phyloP scores from a whole-genome alignment of 2,888 invertebrate genomes.

The Scaptomyza cyrtandrae region DNA sequence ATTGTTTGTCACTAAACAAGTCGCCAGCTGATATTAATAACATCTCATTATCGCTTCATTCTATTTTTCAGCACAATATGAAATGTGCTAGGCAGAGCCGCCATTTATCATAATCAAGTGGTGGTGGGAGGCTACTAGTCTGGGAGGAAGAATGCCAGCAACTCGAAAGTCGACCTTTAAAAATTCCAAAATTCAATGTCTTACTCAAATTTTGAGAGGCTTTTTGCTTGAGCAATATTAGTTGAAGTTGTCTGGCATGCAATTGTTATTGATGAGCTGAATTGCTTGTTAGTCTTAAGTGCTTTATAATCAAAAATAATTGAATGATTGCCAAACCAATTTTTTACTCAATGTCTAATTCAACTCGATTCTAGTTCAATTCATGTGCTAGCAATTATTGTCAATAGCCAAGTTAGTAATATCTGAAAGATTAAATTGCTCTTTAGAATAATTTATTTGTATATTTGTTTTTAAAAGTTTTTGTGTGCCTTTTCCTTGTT shows the following conservation, averaged over 20 bases:
- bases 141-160: too few relatives aligned
- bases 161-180: constrained; percentile 49
- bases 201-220: constrained; percentile 10
- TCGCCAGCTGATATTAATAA: constrained; percentile 77
- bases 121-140: too few relatives aligned
- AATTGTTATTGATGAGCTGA: constrained; percentile 69
- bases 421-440: not conserved
- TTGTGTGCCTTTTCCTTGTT: too few relatives aligned
- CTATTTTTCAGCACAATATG: constrained; percentile 62
- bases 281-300: constrained; percentile 11
- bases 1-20: constrained; percentile 71
- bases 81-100: constrained; percentile 58
- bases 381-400: constrained; percentile 7
- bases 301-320: constrained; percentile 24
- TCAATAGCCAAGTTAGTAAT: not conserved
- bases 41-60: constrained; percentile 74
- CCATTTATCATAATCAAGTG: constrained; percentile 73
- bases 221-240: constrained; percentile 25
- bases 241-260: constrained; percentile 29
- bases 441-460: too few relatives aligned
- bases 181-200: constrained; percentile 24
- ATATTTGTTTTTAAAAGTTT: too few relatives aligned
- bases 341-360: constrained; percentile 13
- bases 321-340: constrained; percentile 43
- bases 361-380: constrained; percentile 29